Percentiles rank a stretch among this genome's conserved stretches.
These are phyloP conservation scores for Pipistrellus kuhlii DNA, from an alignment of 2,797 vertebrate genomes.

Conservation along the genomic window DNA sequence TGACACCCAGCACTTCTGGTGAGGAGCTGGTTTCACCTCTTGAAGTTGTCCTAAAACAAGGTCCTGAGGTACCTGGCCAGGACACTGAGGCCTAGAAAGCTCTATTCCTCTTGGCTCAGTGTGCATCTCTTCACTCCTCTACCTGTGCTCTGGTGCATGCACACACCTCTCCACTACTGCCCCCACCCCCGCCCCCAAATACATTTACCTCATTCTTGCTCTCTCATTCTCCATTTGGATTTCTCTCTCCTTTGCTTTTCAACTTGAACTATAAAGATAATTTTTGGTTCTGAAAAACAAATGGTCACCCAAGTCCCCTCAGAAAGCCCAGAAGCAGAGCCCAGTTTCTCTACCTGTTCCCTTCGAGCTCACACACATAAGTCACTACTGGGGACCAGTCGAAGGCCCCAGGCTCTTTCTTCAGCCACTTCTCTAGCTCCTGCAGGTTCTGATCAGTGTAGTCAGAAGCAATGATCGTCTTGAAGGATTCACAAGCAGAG, in stretches of 20 bases:
- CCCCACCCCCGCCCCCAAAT: too few relatives aligned
- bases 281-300: slow-evolving; percentile 30
- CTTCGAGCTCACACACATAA: slow-evolving; percentile 89
- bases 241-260: not conserved
- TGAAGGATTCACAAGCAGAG: slow-evolving; percentile 89
- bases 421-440: slow-evolving; percentile 88
- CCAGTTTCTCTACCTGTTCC: slow-evolving; percentile 83
- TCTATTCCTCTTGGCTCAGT: not conserved
- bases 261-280: not conserved
- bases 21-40: not conserved
- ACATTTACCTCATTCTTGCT: not conserved
- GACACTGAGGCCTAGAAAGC: not conserved
- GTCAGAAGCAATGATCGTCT: slow-evolving; percentile 87
- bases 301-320: not conserved
- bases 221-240: not conserved
- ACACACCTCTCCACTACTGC: not conserved
- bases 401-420: slow-evolving; percentile 79
- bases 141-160: not conserved
- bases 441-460: slow-evolving; percentile 86
- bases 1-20: not conserved
- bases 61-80: not conserved
- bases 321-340: not conserved
- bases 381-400: slow-evolving; percentile 89
- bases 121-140: not conserved
- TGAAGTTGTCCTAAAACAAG: not conserved